These are phyloP conservation scores for Dysmachus trigonus DNA, from an alignment of 2,888 invertebrate genomes.

Conservation along the genomic window DNA sequence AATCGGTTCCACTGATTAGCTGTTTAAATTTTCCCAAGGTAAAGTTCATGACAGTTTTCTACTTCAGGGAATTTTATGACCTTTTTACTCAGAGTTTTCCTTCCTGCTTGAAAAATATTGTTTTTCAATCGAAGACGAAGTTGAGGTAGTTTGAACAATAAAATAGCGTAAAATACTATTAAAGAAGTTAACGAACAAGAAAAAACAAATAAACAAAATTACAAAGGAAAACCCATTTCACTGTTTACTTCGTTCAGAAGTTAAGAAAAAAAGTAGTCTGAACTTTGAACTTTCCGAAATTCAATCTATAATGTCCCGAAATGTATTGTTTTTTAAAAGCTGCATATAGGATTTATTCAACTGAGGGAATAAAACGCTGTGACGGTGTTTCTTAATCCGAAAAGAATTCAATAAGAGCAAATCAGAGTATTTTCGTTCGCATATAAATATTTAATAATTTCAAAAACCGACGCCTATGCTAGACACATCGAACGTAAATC, in stretches of 20 bases:
- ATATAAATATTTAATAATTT: background rate
- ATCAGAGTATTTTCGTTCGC: background rate
- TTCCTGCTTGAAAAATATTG: background rate
- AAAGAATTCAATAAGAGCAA: background rate
- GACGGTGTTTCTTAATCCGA: background rate
- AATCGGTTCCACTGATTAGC: background rate
- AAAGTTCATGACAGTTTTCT: background rate
- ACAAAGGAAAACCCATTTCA: background rate
- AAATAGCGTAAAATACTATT: background rate
- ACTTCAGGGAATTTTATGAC: background rate
- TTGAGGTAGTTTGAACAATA: background rate
- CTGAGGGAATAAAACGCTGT: background rate
- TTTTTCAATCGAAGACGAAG: background rate
- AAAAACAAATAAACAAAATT: background rate
- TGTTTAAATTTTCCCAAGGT: background rate
- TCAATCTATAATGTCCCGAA: background rate
- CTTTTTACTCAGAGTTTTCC: background rate
- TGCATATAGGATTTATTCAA: background rate
- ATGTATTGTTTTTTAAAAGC: background rate
- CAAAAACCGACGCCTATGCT: background rate
- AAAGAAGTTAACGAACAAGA: background rate
- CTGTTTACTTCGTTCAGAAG: background rate
- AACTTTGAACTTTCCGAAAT: background rate
- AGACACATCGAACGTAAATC: background rate
- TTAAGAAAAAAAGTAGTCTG: background rate